A percentile compares a stretch with the other conserved stretches of the same genome.
phyloP scores from a whole-genome alignment of 2,113 vertebrate genomes.

The Orthonyx spaldingii region DNA sequence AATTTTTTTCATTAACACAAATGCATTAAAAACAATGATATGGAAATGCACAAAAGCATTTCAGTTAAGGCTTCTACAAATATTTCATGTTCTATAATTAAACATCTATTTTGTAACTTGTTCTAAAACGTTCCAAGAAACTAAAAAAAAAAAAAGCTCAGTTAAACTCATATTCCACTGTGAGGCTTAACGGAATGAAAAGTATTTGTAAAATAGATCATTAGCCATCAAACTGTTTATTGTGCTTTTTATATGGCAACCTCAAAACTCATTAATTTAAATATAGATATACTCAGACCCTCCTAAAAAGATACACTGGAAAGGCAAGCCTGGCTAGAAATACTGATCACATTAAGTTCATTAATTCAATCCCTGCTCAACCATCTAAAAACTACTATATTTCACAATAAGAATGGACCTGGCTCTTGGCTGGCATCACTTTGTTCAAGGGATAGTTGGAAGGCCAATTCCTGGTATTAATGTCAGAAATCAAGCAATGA shows the following conservation, averaged over 20 bases:
- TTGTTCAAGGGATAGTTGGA: neutral
- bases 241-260: neutral
- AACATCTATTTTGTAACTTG: neutral
- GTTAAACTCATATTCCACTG: neutral
- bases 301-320: neutral
- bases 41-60: slow-evolving; percentile 1
- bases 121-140: neutral
- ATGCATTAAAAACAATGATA: neutral
- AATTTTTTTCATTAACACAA: neutral
- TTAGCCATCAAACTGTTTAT: neutral
- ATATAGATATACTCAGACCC: neutral
- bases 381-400: neutral
- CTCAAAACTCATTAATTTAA: neutral
- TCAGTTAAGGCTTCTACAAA: slow-evolving; percentile 50
- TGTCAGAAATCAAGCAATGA: neutral
- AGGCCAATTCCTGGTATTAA: neutral
- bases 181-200: neutral
- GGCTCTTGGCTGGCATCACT: neutral
- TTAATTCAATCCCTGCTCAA: neutral
- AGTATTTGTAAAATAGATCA: neutral
- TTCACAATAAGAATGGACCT: neutral
- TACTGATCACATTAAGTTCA: neutral
- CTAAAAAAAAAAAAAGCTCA: neutral
- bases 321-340: neutral
- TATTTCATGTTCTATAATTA: neutral